phyloP scores from a whole-genome alignment of 2,888 invertebrate species.

The Thymelicus acteon region DNA sequence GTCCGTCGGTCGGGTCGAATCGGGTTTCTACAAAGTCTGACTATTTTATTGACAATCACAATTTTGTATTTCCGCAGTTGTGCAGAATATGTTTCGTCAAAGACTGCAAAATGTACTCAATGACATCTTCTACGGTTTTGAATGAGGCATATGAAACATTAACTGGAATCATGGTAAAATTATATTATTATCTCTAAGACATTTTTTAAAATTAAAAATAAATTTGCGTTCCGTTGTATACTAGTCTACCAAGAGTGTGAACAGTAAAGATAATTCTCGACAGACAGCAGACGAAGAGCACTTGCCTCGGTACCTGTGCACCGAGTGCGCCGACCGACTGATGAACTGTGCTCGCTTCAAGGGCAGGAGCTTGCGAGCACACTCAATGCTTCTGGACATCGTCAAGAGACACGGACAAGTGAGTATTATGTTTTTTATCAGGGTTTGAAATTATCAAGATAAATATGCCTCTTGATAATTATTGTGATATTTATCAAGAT shows the following conservation, averaged over 20 bases:
- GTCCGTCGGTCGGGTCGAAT: too few species aligned
- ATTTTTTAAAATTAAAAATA: not conserved
- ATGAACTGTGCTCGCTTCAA: slow-evolving; percentile 5
- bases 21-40: too few species aligned
- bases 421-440: too few species aligned
- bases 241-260: not conserved
- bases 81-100: too few species aligned
- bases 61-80: not conserved
- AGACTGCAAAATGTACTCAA: too few species aligned
- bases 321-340: not conserved
- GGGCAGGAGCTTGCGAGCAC: not conserved
- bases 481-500: too few species aligned
- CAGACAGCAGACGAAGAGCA: slow-evolving; percentile 1
- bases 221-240: not conserved
- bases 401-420: not conserved
- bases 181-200: too few species aligned
- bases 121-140: too few species aligned
- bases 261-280: not conserved
- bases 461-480: not conserved
- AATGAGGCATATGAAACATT: too few species aligned
- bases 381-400: not conserved
- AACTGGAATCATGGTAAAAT: too few species aligned
- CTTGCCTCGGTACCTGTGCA: not conserved
- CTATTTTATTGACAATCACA: too few species aligned
- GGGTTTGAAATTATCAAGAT: not conserved